A percentile compares a stretch with the other conserved stretches of the same genome.
These are phyloP conservation scores for Exocentrus adspersus DNA, from an alignment of 2,888 invertebrate genomes.

Conservation along the genomic window DNA sequence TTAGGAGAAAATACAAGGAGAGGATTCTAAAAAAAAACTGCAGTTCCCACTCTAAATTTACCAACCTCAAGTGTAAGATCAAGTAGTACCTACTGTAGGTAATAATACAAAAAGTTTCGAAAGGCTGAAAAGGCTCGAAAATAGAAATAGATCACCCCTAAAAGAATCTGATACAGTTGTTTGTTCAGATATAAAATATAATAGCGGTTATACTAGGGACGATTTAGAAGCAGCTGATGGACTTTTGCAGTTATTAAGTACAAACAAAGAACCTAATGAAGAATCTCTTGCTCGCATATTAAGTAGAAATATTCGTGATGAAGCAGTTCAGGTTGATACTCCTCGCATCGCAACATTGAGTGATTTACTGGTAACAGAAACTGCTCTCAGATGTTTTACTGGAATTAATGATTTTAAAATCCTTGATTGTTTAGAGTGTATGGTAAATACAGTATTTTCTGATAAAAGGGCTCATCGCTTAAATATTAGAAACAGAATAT, in stretches of 20 bases:
- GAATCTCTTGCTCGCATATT: background rate
- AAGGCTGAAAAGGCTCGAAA: too few species aligned
- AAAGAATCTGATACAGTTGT: too few species aligned
- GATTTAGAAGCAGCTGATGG: constrained; percentile 1
- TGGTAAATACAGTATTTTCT: background rate
- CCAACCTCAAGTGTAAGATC: too few species aligned
- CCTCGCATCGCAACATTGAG: constrained; percentile 16
- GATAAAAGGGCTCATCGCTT: background rate
- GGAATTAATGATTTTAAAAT: constrained; percentile 19
- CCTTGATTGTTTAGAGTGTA: background rate
- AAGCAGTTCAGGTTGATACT: constrained; percentile 16
- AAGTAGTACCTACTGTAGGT: too few species aligned
- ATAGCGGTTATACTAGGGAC: too few species aligned
- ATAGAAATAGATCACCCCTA: too few species aligned
- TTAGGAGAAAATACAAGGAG: too few species aligned
- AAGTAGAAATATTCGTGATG: constrained; percentile 13
- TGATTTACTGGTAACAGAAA: constrained; percentile 18
- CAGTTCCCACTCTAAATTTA: too few species aligned
- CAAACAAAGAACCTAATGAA: too few species aligned
- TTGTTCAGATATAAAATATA: too few species aligned
- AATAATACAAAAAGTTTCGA: too few species aligned
- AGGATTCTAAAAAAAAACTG: too few species aligned
- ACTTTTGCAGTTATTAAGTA: background rate
- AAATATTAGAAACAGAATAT: background rate
- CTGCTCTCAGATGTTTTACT: constrained; percentile 17